Conservation (phyloP, 2,797 vertebrate species). For the Chaetodon trifasciatus region DNA sequence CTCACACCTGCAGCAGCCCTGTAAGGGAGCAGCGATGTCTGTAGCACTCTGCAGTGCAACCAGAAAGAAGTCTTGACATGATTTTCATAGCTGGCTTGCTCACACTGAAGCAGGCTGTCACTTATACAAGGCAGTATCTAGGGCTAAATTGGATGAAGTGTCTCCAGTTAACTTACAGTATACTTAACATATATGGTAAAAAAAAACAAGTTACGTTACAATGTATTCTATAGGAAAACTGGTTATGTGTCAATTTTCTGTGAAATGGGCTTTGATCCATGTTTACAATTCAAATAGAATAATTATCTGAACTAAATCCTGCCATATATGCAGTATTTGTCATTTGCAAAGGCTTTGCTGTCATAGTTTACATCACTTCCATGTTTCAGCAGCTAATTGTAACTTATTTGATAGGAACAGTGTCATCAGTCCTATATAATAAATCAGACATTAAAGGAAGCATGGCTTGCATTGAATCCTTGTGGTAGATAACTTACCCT, state of each 20-base stretch:
- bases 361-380: constrained; percentile 4
- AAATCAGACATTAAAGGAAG: constrained; percentile 46
- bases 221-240: constrained; percentile 7
- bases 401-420: constrained; percentile 19
- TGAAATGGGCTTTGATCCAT: not conserved
- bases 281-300: not conserved
- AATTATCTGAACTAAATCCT: constrained; percentile 1
- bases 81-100: constrained; percentile 85
- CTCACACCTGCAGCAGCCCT: constrained; percentile 90
- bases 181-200: constrained; percentile 39
- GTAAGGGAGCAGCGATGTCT: constrained; percentile 89
- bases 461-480: constrained; percentile 34
- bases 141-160: constrained; percentile 93
- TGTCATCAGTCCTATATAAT: constrained; percentile 34
- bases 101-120: constrained; percentile 83
- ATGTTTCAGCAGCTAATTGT: constrained; percentile 23
- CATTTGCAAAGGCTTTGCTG: constrained; percentile 28
- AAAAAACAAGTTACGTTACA: constrained; percentile 2
- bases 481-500: constrained; percentile 34
- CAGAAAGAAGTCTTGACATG: constrained; percentile 89
- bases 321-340: not conserved
- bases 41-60: constrained; percentile 87
- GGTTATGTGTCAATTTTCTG: not conserved
- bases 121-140: constrained; percentile 92
- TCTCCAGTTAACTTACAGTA: constrained; percentile 84